A percentile compares a stretch with the other conserved stretches of the same genome.
phyloP scores from a whole-genome alignment of 2,888 invertebrate species.

The Phortica okadai region DNA sequence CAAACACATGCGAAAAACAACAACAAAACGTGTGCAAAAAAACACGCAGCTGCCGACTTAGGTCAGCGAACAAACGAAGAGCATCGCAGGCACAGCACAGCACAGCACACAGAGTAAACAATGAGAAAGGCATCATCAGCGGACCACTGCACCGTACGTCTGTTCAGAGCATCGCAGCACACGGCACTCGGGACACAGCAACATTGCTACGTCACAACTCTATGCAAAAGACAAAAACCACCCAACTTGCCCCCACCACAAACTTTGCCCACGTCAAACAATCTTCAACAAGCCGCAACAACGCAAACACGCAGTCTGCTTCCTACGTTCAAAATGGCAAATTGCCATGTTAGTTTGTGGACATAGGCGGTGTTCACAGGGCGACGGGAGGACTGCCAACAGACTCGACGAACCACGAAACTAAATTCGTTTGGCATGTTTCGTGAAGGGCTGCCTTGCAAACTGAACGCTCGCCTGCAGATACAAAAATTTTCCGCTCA shows the following conservation, averaged over 20 bases:
- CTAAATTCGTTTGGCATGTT: slow-evolving; percentile 68
- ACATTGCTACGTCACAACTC: neutral
- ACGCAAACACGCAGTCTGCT: slow-evolving; percentile 9
- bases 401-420: slow-evolving; percentile 43
- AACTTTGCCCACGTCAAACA: slow-evolving; percentile 59
- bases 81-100: slow-evolving; percentile 2
- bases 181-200: neutral
- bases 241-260: slow-evolving; percentile 33
- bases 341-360: slow-evolving; percentile 62
- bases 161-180: neutral
- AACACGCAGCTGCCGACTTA: slow-evolving; percentile 9
- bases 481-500: neutral
- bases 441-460: slow-evolving; percentile 53
- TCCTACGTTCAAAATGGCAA: slow-evolving; percentile 68
- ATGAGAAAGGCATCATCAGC: neutral
- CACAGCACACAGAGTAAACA: neutral
- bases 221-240: neutral
- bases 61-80: slow-evolving; percentile 13
- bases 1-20: slow-evolving; percentile 12
- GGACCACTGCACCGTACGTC: neutral
- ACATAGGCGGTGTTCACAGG: neutral
- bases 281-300: slow-evolving; percentile 1
- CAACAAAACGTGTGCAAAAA: slow-evolving; percentile 13
- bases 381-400: neutral
- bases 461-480: slow-evolving; percentile 37